Conservation (phyloP, 2,113 vertebrate genomes). For the Halcyon senegalensis region DNA sequence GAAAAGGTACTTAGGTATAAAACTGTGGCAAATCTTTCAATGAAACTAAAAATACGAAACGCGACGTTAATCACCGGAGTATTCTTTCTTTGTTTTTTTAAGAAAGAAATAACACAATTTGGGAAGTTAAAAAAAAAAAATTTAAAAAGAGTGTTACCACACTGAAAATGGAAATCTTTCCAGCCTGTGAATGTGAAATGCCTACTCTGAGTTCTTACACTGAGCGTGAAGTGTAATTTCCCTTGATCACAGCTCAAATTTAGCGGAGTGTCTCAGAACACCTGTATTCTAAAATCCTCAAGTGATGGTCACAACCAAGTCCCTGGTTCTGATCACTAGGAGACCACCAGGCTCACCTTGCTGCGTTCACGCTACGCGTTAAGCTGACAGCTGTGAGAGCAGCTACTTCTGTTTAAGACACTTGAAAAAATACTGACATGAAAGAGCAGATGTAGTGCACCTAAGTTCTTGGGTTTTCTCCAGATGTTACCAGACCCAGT, state of each 20-base stretch:
- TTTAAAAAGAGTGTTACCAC: background rate
- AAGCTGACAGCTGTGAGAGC: constrained; percentile 35
- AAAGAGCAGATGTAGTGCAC: constrained; percentile 50
- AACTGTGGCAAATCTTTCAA: constrained; percentile 53
- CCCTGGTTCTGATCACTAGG: background rate
- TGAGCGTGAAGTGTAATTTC: background rate
- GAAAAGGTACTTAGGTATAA: constrained; percentile 56
- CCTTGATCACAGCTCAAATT: background rate
- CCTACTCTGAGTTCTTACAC: background rate
- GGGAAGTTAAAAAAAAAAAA: background rate
- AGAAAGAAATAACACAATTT: background rate
- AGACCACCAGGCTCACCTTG: background rate
- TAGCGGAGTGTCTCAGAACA: background rate
- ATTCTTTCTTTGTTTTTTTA: too few species aligned
- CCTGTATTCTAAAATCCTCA: background rate
- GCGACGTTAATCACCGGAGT: constrained; percentile 51
- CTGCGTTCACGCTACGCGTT: constrained; percentile 4
- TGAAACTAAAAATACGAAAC: constrained; percentile 45
- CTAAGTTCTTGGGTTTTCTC: constrained; percentile 43
- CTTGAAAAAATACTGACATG: constrained; percentile 57
- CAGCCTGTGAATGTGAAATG: background rate
- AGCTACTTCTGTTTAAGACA: constrained; percentile 10
- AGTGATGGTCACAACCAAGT: background rate
- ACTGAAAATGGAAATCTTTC: constrained; percentile 13
- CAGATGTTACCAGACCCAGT: constrained; percentile 53